These are phyloP conservation scores for Agapornis canus DNA, from an alignment of 2,797 vertebrate species.

Conservation along the genomic window DNA sequence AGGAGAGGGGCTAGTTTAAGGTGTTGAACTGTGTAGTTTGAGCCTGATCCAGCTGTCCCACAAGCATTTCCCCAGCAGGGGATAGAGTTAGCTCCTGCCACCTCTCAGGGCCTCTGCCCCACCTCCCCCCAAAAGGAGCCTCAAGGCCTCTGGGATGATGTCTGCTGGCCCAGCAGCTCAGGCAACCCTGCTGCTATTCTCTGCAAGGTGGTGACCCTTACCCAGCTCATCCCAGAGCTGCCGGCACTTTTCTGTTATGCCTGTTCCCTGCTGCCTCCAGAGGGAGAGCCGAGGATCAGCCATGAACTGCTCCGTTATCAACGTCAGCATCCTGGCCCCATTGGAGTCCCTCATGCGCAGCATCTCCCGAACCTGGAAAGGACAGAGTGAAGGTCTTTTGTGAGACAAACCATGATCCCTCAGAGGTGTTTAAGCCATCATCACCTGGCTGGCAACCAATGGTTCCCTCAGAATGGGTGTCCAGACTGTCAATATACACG, in stretches of 20 bases:
- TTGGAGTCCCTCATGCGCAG: constrained; percentile 97
- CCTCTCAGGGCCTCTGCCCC: background rate
- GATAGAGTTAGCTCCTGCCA: background rate
- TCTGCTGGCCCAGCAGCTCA: background rate
- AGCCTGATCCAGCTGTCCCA: background rate
- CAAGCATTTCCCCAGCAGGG: background rate
- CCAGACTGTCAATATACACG: background rate
- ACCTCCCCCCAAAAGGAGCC: background rate
- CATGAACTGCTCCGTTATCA: constrained; percentile 99
- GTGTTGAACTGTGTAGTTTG: background rate
- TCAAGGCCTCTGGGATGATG: background rate
- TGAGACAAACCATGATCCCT: background rate
- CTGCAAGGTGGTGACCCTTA: constrained; percentile 75
- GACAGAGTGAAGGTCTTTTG: background rate
- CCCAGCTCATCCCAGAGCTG: constrained; percentile 98
- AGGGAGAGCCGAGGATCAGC: constrained; percentile 94
- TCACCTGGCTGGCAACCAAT: background rate
- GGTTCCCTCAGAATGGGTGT: background rate
- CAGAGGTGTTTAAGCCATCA: background rate
- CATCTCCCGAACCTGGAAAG: constrained; percentile 94
- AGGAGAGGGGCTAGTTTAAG: background rate
- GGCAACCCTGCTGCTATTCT: background rate
- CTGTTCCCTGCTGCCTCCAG: constrained; percentile 97
- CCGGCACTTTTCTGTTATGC: constrained; percentile 97
- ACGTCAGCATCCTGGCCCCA: constrained; percentile 93